phyloP scores from a whole-genome alignment of 2,888 invertebrate genomes.

The Thera obeliscata region DNA sequence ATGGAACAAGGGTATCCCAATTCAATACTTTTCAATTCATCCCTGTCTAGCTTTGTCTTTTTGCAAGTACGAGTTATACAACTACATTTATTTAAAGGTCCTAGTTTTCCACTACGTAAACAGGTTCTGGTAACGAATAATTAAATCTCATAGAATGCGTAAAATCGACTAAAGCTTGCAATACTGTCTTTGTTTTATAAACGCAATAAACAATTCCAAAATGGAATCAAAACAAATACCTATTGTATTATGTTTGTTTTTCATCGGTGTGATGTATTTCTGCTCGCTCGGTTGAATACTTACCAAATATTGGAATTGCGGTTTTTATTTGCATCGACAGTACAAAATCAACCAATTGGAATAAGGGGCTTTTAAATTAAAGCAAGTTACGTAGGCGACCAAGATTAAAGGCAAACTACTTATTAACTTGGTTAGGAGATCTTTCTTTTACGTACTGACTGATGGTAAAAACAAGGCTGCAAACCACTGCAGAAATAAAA shows the following conservation, averaged over 20 bases:
- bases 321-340: constrained; percentile 6
- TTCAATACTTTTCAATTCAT: too few species aligned
- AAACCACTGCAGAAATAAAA: too few species aligned
- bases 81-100: background rate
- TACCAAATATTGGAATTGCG: constrained; percentile 19
- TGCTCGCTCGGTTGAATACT: constrained; percentile 15
- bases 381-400: too few species aligned
- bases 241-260: constrained; percentile 32
- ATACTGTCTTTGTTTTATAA: constrained; percentile 24
- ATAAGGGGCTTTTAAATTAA: too few species aligned
- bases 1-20: too few species aligned
- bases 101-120: background rate
- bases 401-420: too few species aligned
- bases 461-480: too few species aligned
- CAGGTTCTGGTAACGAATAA: background rate
- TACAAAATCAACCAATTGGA: too few species aligned
- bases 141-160: constrained; percentile 4
- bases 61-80: too few species aligned
- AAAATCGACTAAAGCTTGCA: constrained; percentile 18
- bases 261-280: constrained; percentile 30
- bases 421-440: too few species aligned
- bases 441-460: too few species aligned
- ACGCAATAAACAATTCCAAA: constrained; percentile 21
- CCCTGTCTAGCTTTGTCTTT: too few species aligned
- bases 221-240: constrained; percentile 16